phyloP scores from a whole-genome alignment of 2,113 vertebrate species.

The Thalassarche chlororhynchos region DNA sequence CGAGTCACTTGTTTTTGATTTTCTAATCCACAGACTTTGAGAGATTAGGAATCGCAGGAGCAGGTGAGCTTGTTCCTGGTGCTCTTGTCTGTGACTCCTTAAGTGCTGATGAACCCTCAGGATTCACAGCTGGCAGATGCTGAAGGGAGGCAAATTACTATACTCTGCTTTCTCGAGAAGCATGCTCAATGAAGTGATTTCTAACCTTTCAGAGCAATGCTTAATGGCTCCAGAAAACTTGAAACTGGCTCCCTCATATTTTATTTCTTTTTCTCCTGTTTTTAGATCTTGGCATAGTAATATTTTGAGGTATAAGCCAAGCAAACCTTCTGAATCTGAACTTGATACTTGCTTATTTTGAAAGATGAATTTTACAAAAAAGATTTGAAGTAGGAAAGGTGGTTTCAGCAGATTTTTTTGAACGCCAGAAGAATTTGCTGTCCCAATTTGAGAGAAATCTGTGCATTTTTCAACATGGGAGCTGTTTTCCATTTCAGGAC shows the following conservation, averaged over 20 bases:
- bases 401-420: not conserved
- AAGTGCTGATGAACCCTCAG: not conserved
- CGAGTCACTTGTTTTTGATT: not conserved
- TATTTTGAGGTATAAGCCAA: not conserved
- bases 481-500: not conserved
- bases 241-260: not conserved
- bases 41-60: not conserved
- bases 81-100: not conserved
- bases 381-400: not conserved
- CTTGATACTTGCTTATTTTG: not conserved
- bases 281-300: not conserved
- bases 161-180: not conserved
- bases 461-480: not conserved
- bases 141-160: not conserved
- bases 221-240: not conserved
- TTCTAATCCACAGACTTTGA: not conserved
- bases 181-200: not conserved
- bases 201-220: not conserved
- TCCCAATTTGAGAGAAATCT: not conserved
- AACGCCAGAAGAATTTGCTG: not conserved
- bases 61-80: not conserved
- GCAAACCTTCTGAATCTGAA: not conserved
- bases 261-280: not conserved
- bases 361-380: not conserved
- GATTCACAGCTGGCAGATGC: not conserved